A percentile compares a stretch with the other conserved stretches of the same genome.
These are phyloP conservation scores for Pammene fasciana DNA, from an alignment of 2,888 invertebrate genomes.

Conservation along the genomic window DNA sequence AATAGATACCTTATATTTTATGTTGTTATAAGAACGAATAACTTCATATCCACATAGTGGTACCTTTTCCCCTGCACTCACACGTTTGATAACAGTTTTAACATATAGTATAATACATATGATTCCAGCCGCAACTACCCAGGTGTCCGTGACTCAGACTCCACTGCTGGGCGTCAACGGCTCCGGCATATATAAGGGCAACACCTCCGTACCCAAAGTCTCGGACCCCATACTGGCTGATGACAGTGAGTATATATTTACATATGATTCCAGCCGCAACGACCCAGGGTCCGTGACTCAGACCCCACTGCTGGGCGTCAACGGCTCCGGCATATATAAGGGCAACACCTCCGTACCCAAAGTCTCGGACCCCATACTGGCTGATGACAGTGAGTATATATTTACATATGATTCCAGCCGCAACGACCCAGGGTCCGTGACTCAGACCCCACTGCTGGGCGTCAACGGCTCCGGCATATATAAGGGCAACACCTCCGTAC, in stretches of 20 bases:
- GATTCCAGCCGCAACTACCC: not conserved
- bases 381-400: conserved; percentile 69
- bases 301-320: conserved; percentile 71
- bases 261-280: conserved; percentile 4
- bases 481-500: conserved; percentile 55
- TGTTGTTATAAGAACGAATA: no score
- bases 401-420: not conserved
- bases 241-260: conserved; percentile 62
- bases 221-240: conserved; percentile 72
- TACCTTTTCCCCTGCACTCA: no score
- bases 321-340: conserved; percentile 74
- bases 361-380: conserved; percentile 72
- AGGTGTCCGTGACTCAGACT: conserved; percentile 51
- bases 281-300: conserved; percentile 48
- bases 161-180: conserved; percentile 78
- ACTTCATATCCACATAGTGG: no score
- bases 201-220: conserved; percentile 63
- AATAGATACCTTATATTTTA: no score
- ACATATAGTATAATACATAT: not conserved
- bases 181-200: conserved; percentile 65
- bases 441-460: conserved; percentile 70
- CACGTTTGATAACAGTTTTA: no score
- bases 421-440: conserved; percentile 39
- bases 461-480: conserved; percentile 76
- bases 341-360: conserved; percentile 59